These are phyloP conservation scores for Drosophila diplacantha DNA, from an alignment of 2,888 invertebrate genomes.

Conservation along the genomic window DNA sequence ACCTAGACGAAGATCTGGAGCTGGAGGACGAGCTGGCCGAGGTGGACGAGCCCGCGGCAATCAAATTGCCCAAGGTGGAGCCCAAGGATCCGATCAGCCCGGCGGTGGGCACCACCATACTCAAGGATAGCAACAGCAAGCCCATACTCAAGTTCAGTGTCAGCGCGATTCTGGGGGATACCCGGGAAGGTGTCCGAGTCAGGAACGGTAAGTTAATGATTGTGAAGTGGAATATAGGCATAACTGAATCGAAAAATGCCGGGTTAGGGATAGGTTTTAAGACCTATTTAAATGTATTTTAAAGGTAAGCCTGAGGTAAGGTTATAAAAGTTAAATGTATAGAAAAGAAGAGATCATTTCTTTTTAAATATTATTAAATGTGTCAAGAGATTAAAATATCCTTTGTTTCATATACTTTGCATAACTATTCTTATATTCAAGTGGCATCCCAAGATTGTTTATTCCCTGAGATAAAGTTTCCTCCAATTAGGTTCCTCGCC, in stretches of 20 bases:
- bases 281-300: not conserved
- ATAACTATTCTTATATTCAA: not conserved
- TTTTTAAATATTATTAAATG: not conserved
- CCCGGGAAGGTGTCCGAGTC: constrained; percentile 78
- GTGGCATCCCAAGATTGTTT: not conserved
- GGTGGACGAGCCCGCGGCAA: constrained; percentile 50
- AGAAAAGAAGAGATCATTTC: not conserved
- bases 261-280: not conserved
- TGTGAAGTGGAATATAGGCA: not conserved
- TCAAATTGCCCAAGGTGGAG: constrained; percentile 70
- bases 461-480: not conserved
- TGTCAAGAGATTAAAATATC: too few species aligned
- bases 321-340: not conserved
- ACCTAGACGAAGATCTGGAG: constrained; percentile 65
- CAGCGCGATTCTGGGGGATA: constrained; percentile 89
- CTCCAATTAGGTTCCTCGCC: constrained; percentile 10
- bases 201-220: constrained; percentile 75
- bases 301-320: not conserved
- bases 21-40: constrained; percentile 57
- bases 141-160: constrained; percentile 95
- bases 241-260: not conserved
- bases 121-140: constrained; percentile 80
- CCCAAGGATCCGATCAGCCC: constrained; percentile 54
- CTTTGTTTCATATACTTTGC: not conserved
- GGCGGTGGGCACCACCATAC: constrained; percentile 61